Percentiles rank a stretch among this genome's conserved stretches.
phyloP scores from a whole-genome alignment of 2,797 vertebrate genomes.

The Poeciliopsis paucimaculata region DNA sequence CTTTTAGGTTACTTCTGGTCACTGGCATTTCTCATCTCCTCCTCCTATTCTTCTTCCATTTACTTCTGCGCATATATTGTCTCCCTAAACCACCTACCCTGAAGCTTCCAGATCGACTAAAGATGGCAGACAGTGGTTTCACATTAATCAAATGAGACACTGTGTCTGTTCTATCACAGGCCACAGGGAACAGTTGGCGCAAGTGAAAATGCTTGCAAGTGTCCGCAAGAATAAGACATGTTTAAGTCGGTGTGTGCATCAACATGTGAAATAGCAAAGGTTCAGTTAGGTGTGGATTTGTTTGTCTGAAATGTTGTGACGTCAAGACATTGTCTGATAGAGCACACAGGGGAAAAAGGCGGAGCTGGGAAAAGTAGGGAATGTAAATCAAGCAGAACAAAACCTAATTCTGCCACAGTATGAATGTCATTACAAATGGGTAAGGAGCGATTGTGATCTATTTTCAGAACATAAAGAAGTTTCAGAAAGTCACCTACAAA shows the following conservation, averaged over 20 bases:
- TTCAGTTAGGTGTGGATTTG: slow-evolving; percentile 44
- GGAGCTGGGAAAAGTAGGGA: slow-evolving; percentile 19
- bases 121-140: slow-evolving; percentile 66
- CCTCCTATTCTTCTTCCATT: slow-evolving; percentile 15
- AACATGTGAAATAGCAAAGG: slow-evolving; percentile 32
- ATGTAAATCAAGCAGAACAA: slow-evolving; percentile 34
- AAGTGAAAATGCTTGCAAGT: slow-evolving; percentile 51
- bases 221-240: slow-evolving; percentile 20
- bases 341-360: slow-evolving; percentile 26
- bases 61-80: slow-evolving; percentile 51
- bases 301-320: slow-evolving; percentile 38
- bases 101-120: slow-evolving; percentile 51
- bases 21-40: slow-evolving; percentile 10
- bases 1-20: slow-evolving; percentile 56
- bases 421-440: slow-evolving; percentile 14
- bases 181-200: slow-evolving; percentile 61
- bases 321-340: slow-evolving; percentile 42
- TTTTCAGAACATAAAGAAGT: neutral
- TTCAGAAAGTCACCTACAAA: neutral
- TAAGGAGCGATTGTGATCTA: slow-evolving; percentile 4
- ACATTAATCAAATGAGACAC: slow-evolving; percentile 73
- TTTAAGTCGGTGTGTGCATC: slow-evolving; percentile 6
- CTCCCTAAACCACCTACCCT: slow-evolving; percentile 51
- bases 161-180: slow-evolving; percentile 68
- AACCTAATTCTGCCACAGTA: slow-evolving; percentile 18